Conservation (phyloP, 2,888 invertebrate genomes). For the Tiphia femorata region DNA sequence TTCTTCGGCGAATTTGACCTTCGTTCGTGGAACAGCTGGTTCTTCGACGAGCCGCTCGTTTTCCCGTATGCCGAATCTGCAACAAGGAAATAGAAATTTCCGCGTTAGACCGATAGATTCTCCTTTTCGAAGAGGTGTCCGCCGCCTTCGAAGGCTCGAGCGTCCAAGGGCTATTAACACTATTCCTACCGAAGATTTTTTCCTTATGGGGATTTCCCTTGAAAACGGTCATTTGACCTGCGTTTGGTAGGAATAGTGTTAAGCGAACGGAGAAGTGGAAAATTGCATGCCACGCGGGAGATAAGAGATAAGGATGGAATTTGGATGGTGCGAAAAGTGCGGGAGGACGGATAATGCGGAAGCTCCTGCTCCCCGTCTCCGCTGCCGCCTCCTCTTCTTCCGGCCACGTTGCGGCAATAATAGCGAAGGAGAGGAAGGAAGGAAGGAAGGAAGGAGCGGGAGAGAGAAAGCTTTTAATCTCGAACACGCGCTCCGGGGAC, state of each 20-base stretch:
- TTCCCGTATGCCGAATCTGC: too few relatives aligned
- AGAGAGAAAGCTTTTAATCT: constrained; percentile 28
- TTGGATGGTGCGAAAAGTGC: constrained; percentile 24
- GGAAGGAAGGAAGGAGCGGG: too few relatives aligned
- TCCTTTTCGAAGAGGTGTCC: too few relatives aligned
- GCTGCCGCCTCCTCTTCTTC: constrained; percentile 15
- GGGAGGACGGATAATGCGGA: constrained; percentile 31
- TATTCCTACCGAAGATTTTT: too few relatives aligned
- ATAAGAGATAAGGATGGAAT: constrained; percentile 8
- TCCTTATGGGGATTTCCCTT: too few relatives aligned
- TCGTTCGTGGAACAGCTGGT: constrained; percentile 37
- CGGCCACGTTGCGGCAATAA: constrained; percentile 29
- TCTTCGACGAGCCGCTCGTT: constrained; percentile 9
- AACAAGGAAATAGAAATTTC: too few relatives aligned
- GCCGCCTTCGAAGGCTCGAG: too few relatives aligned
- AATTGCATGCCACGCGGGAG: constrained; percentile 1
- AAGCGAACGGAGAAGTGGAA: not conserved
- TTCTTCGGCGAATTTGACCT: constrained; percentile 37
- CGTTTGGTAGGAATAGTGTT: constrained; percentile 4
- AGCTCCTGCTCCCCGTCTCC: constrained; percentile 12
- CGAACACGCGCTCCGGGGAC: constrained; percentile 11
- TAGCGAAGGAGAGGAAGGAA: constrained; percentile 21
- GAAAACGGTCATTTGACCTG: too few relatives aligned
- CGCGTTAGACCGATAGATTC: too few relatives aligned
- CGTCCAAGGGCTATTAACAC: too few relatives aligned